Evolutionary conservation across 2,113 vertebrate genomes (phyloP), one percentile per base, ranked within the genome.

Genomic region (Percina caprodes): DNA sequence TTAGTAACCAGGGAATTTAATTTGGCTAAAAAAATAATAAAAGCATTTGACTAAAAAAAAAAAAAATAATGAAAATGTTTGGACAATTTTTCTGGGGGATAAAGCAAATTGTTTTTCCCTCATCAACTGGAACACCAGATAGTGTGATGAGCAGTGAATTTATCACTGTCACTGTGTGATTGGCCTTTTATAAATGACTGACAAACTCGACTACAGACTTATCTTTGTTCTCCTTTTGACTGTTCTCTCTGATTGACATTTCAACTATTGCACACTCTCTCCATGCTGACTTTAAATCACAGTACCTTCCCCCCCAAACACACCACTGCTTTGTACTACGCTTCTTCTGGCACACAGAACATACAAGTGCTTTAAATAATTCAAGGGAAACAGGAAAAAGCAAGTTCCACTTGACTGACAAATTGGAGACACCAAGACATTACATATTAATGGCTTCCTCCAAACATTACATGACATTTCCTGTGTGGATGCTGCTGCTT

Each of bases 311-410:
- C 26, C 58, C 16, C 58, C 58, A 16, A 2, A 30, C 24, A 18
- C 51, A 13, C 18, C 7, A 2, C 30, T 45, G 72, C 52, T 76
- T 77, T 67, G 87, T 66, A 30, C 55, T 23, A 3, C 33, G 2
- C 52, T 76, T 52, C 69, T 52, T 1, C 24, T 26, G 15, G 30
- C 55, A 19, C 42, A 18, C 69, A 9, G 7, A 62, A 78, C 69
- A 80, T 67, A 68, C 30, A 48, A 68, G 60, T 1, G 69, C 61
- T 62, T 61, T 90, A 67, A 92, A 86, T 89, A 84, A 89, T 89
- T 87, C 70, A 90, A 77, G n/a, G 26, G 14, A 60, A 66, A 70
- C 23, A 9, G 19, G 19, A 70, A 85, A 87, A 83, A 72, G 13
- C 45, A 59, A 45, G 70, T 77, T 83, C 49, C 11, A 51, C 30